Evolutionary conservation across 2,888 invertebrate genomes (phyloP).

Genomic region (Drosophila trichaetosa): DNA sequence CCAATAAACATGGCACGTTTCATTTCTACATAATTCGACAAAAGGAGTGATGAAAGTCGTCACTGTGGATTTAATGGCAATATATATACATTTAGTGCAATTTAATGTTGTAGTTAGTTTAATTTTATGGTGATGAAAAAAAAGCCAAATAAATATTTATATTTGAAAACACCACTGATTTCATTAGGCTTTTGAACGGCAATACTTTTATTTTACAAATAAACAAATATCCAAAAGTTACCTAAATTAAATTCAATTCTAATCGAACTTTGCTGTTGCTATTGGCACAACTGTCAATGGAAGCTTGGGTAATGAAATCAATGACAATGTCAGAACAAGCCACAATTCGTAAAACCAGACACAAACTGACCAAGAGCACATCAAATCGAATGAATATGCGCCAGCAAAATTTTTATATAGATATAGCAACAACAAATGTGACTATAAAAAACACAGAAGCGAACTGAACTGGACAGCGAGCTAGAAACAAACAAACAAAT

Average conservation of each 20-base stretch:
- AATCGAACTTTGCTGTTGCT: constrained; percentile 19
- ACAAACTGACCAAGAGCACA: constrained; percentile 41
- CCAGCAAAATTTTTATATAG: constrained; percentile 57
- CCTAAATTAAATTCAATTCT: constrained; percentile 41
- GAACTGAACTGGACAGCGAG: not conserved
- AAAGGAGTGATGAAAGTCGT: not conserved
- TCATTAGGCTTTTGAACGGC: not conserved
- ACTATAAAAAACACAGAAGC: constrained; percentile 39
- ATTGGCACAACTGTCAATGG: constrained; percentile 41
- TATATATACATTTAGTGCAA: not conserved
- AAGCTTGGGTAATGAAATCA: constrained; percentile 34
- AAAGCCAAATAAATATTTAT: not conserved
- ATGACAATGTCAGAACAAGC: constrained; percentile 51
- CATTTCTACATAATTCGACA: constrained; percentile 39
- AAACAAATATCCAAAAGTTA: not conserved
- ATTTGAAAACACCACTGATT: not conserved
- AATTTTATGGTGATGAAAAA: not conserved
- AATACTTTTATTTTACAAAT: not conserved
- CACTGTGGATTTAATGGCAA: not conserved
- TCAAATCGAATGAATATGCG: constrained; percentile 70
- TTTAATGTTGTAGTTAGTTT: not conserved
- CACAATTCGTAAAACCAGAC: constrained; percentile 49
- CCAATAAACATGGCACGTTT: constrained; percentile 54
- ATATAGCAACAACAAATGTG: constrained; percentile 19
- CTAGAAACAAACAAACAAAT: constrained; percentile 42